These are phyloP conservation scores for Nanorana parkeri DNA, from an alignment of 2,113 vertebrate genomes.

Conservation along the genomic window DNA sequence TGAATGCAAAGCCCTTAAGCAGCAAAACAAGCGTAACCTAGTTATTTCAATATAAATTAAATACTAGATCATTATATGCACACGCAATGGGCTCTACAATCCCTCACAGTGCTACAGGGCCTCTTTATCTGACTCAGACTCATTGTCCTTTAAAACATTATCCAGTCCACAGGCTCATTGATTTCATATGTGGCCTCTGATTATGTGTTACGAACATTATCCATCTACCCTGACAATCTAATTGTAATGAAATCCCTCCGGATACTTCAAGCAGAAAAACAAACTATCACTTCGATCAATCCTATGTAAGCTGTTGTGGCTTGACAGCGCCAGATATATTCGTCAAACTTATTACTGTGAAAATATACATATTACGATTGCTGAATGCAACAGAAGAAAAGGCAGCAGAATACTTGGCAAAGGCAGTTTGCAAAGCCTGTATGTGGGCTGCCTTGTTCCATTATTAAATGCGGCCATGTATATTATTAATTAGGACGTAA, in stretches of 20 bases:
- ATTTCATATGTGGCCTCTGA: conserved; percentile 34
- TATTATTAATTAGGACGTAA: too few relatives aligned
- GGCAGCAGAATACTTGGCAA: too few relatives aligned
- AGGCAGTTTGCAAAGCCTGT: too few relatives aligned
- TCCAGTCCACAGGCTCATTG: conserved; percentile 34
- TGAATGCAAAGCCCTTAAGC: neutral
- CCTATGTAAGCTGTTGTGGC: neutral
- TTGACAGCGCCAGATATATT: neutral
- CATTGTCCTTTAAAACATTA: conserved; percentile 21
- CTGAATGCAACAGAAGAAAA: too few relatives aligned
- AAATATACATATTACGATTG: neutral
- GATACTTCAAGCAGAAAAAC: conserved; percentile 30
- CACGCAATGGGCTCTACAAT: neutral
- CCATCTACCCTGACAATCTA: conserved; percentile 23
- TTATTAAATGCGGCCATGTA: too few relatives aligned
- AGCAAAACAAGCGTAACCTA: neutral
- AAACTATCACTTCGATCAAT: conserved; percentile 32
- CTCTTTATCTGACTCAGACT: neutral
- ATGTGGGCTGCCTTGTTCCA: too few relatives aligned
- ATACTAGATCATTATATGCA: neutral
- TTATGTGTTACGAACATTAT: conserved; percentile 29
- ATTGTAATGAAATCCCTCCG: conserved; percentile 40
- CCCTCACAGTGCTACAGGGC: neutral
- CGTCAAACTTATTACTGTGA: neutral
- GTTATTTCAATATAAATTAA: conserved; percentile 25